phyloP scores from a whole-genome alignment of 2,113 vertebrate genomes.

The Saiga tatarica region DNA sequence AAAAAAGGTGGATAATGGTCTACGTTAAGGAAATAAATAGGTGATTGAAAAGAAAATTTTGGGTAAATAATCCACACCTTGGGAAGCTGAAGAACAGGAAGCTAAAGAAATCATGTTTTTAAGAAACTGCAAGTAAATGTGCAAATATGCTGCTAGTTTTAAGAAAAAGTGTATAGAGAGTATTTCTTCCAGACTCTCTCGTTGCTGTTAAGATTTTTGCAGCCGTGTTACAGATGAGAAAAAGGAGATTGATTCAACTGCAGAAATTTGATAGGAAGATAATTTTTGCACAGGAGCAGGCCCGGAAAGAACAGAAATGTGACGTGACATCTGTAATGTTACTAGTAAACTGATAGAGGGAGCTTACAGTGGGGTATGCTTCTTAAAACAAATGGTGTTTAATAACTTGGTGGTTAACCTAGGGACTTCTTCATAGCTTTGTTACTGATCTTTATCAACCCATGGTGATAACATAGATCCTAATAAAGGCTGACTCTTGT shows the following conservation, averaged over 20 bases:
- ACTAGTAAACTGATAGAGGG: neutral
- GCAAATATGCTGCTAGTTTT: neutral
- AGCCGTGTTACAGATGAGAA: neutral
- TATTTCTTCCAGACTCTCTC: neutral
- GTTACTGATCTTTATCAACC: neutral
- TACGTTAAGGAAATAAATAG: neutral
- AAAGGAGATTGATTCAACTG: neutral
- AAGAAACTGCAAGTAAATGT: neutral
- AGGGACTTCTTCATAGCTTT: neutral
- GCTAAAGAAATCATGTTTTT: neutral
- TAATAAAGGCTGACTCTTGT: neutral
- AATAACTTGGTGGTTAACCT: neutral
- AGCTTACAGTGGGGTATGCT: neutral
- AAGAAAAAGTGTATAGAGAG: neutral
- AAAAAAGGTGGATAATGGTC: neutral
- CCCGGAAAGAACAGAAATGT: neutral
- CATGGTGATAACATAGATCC: neutral
- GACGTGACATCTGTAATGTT: neutral
- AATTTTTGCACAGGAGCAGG: neutral
- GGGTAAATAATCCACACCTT: neutral
- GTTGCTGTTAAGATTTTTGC: conserved; percentile 7
- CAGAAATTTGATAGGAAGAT: neutral
- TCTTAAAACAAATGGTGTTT: neutral
- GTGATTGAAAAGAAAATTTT: conserved; percentile 10
- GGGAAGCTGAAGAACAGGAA: conserved; percentile 4